Evolutionary conservation across 2,888 invertebrate species (phyloP).

Genomic region (Ctena decussata): DNA sequence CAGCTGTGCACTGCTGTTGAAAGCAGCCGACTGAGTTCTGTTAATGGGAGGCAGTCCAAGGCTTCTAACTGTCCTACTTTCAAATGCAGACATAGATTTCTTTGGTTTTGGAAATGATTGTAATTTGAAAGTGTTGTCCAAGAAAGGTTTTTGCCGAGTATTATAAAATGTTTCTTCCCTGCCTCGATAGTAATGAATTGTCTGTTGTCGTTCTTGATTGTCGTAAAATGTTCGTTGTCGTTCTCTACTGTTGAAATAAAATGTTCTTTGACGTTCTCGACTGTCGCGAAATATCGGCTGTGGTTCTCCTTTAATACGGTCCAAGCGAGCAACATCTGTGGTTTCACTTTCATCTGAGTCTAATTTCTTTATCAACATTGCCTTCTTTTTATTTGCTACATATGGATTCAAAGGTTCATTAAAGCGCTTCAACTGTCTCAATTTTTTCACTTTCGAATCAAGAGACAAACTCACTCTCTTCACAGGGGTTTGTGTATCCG

Average conservation of each 20-base stretch:
- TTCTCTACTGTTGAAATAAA: neutral
- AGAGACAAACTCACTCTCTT: constrained; percentile 68
- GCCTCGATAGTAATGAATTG: neutral
- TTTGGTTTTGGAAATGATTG: constrained; percentile 36
- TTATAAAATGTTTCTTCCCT: neutral
- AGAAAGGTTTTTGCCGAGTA: constrained; percentile 10
- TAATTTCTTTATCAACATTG: constrained; percentile 17
- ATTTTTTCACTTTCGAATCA: constrained; percentile 49
- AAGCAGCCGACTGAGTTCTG: constrained; percentile 6
- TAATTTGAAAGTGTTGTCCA: constrained; percentile 15
- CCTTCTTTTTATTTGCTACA: constrained; percentile 55
- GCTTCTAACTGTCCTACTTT: constrained; percentile 27
- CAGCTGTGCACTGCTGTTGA: neutral
- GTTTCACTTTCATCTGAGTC: constrained; percentile 28
- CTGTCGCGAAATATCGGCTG: neutral
- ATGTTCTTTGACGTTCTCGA: neutral
- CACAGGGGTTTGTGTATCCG: constrained; percentile 6
- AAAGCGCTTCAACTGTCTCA: constrained; percentile 56
- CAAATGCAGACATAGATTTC: constrained; percentile 48
- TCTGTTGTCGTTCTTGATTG: neutral
- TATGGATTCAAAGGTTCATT: constrained; percentile 77
- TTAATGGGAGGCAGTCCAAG: constrained; percentile 57
- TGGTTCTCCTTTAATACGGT: constrained; percentile 3
- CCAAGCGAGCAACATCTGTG: constrained; percentile 34
- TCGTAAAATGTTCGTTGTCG: neutral